Base-by-base conservation (phyloP, 2,797 vertebrate species). In the Karalla daura region DNA sequence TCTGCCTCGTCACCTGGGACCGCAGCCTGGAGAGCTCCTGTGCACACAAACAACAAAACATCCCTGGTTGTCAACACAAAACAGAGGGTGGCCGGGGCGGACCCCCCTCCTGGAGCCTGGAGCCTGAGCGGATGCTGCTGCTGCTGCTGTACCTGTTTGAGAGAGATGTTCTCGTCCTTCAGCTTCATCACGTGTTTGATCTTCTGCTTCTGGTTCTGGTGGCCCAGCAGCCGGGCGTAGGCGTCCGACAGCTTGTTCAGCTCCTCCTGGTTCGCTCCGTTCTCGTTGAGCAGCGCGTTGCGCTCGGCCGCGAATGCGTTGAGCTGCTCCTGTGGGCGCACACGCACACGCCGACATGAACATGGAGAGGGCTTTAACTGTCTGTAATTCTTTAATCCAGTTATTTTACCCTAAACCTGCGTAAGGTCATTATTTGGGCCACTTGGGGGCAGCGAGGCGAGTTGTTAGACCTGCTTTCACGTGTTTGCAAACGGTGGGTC, bases 141-240 rank as follows among this genome's bases (percentile, higher is more conserved):
- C n/a, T n/a, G n/a, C 1, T 30, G 0, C 0, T 53, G 40, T 76
- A 98, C 98, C 96, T 95, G 94, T 86, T 96, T 98, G 2, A 99
- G 90, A 39, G 90, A 73, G 1, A 83, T 52, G 25, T 99, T 99
- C 64, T 99, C 96, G 50, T 96, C 94, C 79, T 99, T 99, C 39
- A 99, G 33, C 77, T 97, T 98, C 88, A 97, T 92, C 77, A 99
- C 95, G 21, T 99, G 98, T 62, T 95, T 98, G 88, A 99, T 99
- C 93, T 99, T 99, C 90, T 99, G 98, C 77, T 95, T 96, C 81
- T 98, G 96, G 88, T 99, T 99, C 84, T 99, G 98, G 86, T 99
- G 97, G 24, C 97, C 97, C 77, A 99, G 88, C 71, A 99, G 92
- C 21, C 91, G 93, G n/a, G 95, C 96, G 40, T 99, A 99, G 0